Evolutionary conservation across 2,113 vertebrate species (phyloP).

Genomic region (Emberiza fucata): DNA sequence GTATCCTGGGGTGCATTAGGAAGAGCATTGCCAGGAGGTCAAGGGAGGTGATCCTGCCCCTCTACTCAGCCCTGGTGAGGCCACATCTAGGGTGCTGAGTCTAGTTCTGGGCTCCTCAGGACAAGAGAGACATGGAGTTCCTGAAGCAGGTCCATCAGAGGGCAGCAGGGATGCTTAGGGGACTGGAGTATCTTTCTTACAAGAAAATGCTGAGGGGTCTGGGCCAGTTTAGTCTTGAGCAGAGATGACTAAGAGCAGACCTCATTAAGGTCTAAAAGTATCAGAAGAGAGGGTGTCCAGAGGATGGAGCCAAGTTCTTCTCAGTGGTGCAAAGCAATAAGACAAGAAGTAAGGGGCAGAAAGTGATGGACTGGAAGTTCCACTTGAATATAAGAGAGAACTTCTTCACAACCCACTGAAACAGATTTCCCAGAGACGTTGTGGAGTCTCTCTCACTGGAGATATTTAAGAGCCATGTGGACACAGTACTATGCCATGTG

Average conservation of each 20-base stretch:
- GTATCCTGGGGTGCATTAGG: background rate
- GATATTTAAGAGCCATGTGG: background rate
- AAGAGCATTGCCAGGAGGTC: background rate
- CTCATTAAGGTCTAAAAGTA: background rate
- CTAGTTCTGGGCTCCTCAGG: background rate
- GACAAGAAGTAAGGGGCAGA: background rate
- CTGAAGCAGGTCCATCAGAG: background rate
- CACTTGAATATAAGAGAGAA: background rate
- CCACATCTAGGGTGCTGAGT: rapidly evolving
- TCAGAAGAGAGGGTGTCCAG: background rate
- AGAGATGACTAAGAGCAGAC: background rate
- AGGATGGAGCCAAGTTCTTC: background rate
- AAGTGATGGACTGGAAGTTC: background rate
- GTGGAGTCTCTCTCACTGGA: background rate
- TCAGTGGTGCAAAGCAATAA: background rate
- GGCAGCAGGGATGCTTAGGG: background rate
- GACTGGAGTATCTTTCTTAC: background rate
- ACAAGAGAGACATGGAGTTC: background rate
- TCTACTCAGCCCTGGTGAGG: background rate
- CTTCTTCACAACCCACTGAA: background rate
- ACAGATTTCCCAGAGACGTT: background rate
- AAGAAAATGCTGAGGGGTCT: background rate
- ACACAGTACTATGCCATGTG: background rate
- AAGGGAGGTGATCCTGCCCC: background rate
- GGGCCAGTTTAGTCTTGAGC: background rate